Base-by-base conservation (phyloP, 1,140 invertebrate species). In the Matsumurasca onukii region DNA sequence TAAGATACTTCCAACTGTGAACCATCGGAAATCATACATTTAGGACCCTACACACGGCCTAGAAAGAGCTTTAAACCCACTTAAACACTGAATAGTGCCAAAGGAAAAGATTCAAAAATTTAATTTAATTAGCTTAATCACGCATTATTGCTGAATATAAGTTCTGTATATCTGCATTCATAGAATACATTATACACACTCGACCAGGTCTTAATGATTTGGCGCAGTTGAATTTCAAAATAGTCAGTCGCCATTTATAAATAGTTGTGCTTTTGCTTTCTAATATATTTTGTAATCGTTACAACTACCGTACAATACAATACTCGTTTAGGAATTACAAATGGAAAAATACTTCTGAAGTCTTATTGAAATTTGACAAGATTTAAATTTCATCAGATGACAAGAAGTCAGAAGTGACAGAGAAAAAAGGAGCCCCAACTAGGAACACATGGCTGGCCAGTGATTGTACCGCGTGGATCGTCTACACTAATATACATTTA, bases 401-500 rank as follows among this genome's bases (percentile, higher is more conserved):
- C 12, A 52, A n/a, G 5, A 5, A 3, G 22, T 5, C 22, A 52
- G 49, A 52, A 52, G 22, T 52, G 22, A 22, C 49, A 24, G n/a
- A n/a, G n/a, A 52, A 22, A 52, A 52, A 52, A 12, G 34, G 34
- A 9, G 49, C n/a, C n/a, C n/a, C n/a, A n/a, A n/a, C n/a, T 52
- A 52, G 49, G 49, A 52, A 52, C 49, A 52, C 49, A 39, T 39
- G 49, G 12, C 49, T 52, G 49, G 49, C 49, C 49, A n/a, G 49
- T 52, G 49, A 52, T 52, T 52, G 49, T 52, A 52, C 49, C 27
- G 25, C 27, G 25, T 68, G 66, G 67, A 45, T 27, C 63, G 31
- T 57, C 69, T 70, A 68, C 61, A 67, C 71, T 69, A 71, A 68
- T 51, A 31, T 52, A 52, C 49, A 52, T 52, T 52, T 52, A 52